Evolutionary conservation across 2,797 vertebrate genomes (phyloP), one percentile per base, ranked within the genome.

Genomic region (Eulemur coronatus): DNA sequence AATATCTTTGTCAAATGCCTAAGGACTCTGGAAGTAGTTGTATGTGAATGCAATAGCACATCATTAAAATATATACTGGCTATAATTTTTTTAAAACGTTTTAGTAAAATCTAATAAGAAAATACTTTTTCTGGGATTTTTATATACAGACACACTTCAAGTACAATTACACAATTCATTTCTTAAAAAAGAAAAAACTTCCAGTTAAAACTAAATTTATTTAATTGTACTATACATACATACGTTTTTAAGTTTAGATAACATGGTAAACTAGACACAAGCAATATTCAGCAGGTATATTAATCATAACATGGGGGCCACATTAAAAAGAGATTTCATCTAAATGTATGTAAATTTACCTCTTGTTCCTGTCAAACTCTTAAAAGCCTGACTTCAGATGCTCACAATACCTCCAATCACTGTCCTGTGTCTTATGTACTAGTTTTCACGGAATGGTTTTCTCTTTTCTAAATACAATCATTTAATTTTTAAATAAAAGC

Each of bases 401-500:
- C 11, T 80, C 73, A 82, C 73, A 94, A 26, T 28, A 24, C 14
- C 70, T 93, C 11, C 38, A 41, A 69, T 30, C 24, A 89, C 38
- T 41, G 18, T 75, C 43, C 35, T 91, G 1, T 7, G 67, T 22
- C 61, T 96, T 82, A 87, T 67, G 1, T 18, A 88, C 22, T 70
- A 89, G 79, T 94, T 67, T 92, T 91, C 30, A 79, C 17, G 33
- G 43, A 87, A 89, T 63, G 7, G 30, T 76, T 92, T 94, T 55
- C 43, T 50, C 55, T 78, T 82, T 55, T 26, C 87, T 73, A 84
- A 43, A 84, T 38, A 65, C 5, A 35, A 93, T 86, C 73, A 76
- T 75, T 97, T 96, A 89, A 92, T 96, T 97, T 97, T 94, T 91
- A 96, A 97, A 95, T 95, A 97, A 97, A 95, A 97, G 95, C 48